Evolutionary conservation across 2,797 vertebrate species (phyloP).

Genomic region (Agapornis canus): DNA sequence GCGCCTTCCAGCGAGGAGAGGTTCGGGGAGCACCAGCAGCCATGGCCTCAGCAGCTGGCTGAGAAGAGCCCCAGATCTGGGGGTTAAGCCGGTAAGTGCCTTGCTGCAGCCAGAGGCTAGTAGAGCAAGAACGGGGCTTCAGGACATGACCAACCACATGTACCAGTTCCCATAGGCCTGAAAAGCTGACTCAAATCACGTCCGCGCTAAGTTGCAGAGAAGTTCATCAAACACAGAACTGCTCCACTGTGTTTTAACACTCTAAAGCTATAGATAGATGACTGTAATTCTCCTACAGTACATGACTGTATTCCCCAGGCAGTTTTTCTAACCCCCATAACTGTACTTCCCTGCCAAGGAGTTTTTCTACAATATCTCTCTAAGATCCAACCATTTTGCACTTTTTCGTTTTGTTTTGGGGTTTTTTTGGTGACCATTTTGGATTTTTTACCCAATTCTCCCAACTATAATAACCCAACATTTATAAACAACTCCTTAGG

Average conservation of each 20-base stretch:
- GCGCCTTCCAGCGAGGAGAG: not conserved
- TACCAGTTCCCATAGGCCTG: accelerated
- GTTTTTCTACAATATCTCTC: not conserved
- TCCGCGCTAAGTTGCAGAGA: accelerated
- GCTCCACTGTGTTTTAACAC: accelerated
- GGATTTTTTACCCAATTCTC: not conserved
- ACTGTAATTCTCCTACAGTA: not conserved
- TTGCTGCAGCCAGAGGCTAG: accelerated
- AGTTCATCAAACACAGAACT: not conserved
- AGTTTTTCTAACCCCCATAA: not conserved
- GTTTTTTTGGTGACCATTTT: not conserved
- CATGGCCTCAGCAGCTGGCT: not conserved
- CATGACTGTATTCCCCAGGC: not conserved
- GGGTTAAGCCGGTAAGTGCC: accelerated
- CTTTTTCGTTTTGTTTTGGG: not conserved
- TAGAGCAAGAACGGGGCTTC: accelerated
- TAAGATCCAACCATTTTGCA: not conserved
- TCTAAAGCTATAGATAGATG: accelerated
- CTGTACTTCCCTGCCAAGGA: not conserved
- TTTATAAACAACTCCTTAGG: not conserved
- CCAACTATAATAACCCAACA: not conserved
- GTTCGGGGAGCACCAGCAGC: not conserved
- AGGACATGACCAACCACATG: too few species aligned
- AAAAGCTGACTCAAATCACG: not conserved
- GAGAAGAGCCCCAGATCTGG: accelerated